Base-by-base conservation (phyloP, 2,888 invertebrate genomes). In the Cataglyphis cursor region DNA sequence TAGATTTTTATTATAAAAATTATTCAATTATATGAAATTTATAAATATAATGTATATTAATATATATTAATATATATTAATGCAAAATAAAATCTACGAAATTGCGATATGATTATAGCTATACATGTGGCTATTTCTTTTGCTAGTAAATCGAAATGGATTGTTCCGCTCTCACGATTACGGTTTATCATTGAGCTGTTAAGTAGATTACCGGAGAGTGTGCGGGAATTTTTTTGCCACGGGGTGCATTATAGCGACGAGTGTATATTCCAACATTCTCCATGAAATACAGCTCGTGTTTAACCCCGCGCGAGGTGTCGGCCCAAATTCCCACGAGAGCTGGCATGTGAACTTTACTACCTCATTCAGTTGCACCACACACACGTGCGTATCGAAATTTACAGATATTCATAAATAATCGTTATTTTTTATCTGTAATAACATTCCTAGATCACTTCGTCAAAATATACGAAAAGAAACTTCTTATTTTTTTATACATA, bases 371-470 rank as follows among this genome's bases (percentile, higher is more conserved):
- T 72, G 18, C 44, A 72, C 35, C 72, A 24, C n/a, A n/a, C 51
- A 51, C 59, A 59, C 44, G 59, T 24, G 70, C 59, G 44, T 31
- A 24, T 59, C 57, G 35, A 59, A 78, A 80, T 80, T 59, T 80
- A 80, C 70, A 72, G 72, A 80, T 72, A 72, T 80, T 80, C 78
- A 80, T 80, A 80, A 80, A 80, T 80, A 80, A 59, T 72, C 44
- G 78, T 80, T 80, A 80, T 44, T 59, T 64, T 9, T 31, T 21
- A 35, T 28, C 18, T 59, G 21, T 44, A 44, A 44, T 31, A 51
- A 66, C 31, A 48, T 57, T 31, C 21, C 57, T 57, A 21, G 57
- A 78, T 78, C 35, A 10, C 38, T 31, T 70, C 38, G n/a, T 8
- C 12, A 54, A 76, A 65, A 51, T 51, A 51, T 59, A 44, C 6